These are phyloP conservation scores for Gopherus evgoodei DNA, from an alignment of 2,113 vertebrate species.

Conservation along the genomic window DNA sequence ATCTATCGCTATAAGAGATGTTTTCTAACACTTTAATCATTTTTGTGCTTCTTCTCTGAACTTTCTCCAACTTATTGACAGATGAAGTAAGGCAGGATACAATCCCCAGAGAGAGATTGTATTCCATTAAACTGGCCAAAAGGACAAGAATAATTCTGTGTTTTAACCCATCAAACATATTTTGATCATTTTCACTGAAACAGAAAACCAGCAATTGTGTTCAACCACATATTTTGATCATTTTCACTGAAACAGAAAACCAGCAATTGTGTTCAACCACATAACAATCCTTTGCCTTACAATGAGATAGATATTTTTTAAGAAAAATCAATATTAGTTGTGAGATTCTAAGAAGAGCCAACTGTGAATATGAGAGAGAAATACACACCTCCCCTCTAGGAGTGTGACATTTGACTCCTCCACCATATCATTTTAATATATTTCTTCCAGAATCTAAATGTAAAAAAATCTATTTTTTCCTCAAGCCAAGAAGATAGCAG, in stretches of 20 bases:
- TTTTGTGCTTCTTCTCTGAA: too few species aligned
- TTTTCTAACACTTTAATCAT: too few species aligned
- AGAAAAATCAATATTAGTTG: not conserved
- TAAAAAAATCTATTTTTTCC: not conserved
- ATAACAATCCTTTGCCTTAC: not conserved
- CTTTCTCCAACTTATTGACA: too few species aligned
- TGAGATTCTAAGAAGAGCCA: not conserved
- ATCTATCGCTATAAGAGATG: too few species aligned
- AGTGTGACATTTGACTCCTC: not conserved
- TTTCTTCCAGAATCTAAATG: not conserved
- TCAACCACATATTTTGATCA: not conserved
- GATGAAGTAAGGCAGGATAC: not conserved
- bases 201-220: not conserved
- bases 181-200: not conserved
- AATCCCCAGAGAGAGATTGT: rapidly evolving
- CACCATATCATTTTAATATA: not conserved
- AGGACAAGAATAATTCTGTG: not conserved
- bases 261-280: slow-evolving; percentile 10
- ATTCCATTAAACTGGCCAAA: not conserved
- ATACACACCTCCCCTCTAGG: not conserved
- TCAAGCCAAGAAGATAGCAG: not conserved
- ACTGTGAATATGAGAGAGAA: not conserved
- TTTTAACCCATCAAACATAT: slow-evolving; percentile 10
- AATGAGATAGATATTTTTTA: not conserved
- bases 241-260: not conserved